Conservation (phyloP, 2,888 invertebrate species). For the Troilus luridus region DNA sequence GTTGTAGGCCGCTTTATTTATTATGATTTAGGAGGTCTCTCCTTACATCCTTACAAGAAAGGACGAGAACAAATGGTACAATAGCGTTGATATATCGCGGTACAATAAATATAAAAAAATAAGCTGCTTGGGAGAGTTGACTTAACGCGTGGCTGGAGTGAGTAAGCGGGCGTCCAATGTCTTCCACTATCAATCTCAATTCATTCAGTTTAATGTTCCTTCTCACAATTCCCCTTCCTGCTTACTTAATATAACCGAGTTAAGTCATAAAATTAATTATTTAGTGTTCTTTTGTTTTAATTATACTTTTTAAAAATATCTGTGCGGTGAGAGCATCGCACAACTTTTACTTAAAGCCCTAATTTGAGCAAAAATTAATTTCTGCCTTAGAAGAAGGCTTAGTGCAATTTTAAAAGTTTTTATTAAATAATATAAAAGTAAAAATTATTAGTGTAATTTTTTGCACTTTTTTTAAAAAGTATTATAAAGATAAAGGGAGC, state of each 20-base stretch:
- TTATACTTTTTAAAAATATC: no score
- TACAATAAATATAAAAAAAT: background rate
- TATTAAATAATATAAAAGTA: no score
- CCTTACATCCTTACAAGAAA: background rate
- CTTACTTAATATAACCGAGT: background rate
- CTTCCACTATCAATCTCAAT: background rate
- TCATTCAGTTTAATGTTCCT: background rate
- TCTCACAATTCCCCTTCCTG: background rate
- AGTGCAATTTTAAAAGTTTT: no score
- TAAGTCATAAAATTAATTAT: background rate
- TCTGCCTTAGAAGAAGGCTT: no score
- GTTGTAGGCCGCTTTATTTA: background rate
- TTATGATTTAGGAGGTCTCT: background rate
- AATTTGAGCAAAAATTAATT: no score
- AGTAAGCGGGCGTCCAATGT: background rate
- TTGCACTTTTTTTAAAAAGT: no score
- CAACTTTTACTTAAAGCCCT: no score
- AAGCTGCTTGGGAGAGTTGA: background rate
- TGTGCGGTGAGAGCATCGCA: no score
- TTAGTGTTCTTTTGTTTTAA: background rate
- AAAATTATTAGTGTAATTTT: no score
- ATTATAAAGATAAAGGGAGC: no score
- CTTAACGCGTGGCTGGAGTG: background rate
- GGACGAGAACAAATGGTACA: background rate
- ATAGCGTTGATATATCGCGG: background rate